Evolutionary conservation across 2,888 invertebrate species (phyloP).

Genomic region (Trypoxylon attenuatum): DNA sequence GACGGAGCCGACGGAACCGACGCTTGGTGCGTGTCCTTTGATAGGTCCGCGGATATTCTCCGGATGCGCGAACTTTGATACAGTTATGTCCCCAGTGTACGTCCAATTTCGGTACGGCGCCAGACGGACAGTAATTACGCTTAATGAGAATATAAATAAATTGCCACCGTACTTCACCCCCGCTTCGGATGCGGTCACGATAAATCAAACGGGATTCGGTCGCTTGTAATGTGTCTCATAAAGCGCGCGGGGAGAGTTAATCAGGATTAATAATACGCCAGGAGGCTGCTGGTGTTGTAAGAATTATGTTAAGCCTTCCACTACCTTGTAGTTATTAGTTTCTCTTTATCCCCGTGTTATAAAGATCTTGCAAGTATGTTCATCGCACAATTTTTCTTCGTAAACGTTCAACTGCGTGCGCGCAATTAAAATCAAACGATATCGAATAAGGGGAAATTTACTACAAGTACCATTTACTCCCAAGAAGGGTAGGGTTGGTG

Average conservation of each 20-base stretch:
- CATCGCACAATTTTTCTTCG: too few relatives aligned
- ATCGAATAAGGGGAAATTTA: too few relatives aligned
- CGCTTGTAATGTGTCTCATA: constrained; percentile 20
- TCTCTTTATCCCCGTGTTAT: too few relatives aligned
- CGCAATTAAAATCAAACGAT: too few relatives aligned
- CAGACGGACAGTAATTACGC: constrained; percentile 39
- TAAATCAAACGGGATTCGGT: constrained; percentile 17
- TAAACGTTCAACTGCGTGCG: too few relatives aligned
- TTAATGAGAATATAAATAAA: constrained; percentile 48
- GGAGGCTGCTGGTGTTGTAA: neutral
- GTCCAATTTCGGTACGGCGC: constrained; percentile 39
- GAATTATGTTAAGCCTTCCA: too few relatives aligned
- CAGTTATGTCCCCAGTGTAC: constrained; percentile 42
- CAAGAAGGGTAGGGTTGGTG: too few relatives aligned
- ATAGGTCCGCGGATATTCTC: constrained; percentile 40
- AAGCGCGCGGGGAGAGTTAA: neutral
- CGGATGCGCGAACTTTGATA: constrained; percentile 43
- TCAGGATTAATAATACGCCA: neutral
- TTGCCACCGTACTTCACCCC: constrained; percentile 6
- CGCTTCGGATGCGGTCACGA: neutral
- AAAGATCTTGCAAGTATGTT: too few relatives aligned
- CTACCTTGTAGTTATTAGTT: too few relatives aligned
- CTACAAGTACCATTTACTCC: too few relatives aligned
- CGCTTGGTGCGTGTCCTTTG: constrained; percentile 47
- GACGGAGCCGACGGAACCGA: constrained; percentile 4